A percentile compares a stretch with the other conserved stretches of the same genome.
Conservation (phyloP, 1,140 invertebrate genomes). For the Cyphomyrmex costatus region DNA sequence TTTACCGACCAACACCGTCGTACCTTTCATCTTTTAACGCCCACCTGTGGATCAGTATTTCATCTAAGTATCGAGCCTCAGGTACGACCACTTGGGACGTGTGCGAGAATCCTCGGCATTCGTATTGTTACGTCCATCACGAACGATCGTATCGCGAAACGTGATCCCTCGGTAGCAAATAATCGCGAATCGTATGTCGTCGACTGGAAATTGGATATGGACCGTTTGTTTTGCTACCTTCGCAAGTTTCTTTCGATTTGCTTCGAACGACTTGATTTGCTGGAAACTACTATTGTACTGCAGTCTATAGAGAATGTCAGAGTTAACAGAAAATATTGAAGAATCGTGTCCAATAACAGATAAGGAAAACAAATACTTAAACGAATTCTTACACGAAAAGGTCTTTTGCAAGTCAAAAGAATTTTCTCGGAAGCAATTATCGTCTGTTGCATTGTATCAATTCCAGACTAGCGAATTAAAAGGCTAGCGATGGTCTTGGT, state of each 20-base stretch:
- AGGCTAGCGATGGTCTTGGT: background rate
- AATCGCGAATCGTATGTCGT: slow-evolving; percentile 16
- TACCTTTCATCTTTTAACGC: slow-evolving; percentile 62
- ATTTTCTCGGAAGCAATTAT: slow-evolving; percentile 34
- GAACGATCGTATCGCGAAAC: slow-evolving; percentile 36
- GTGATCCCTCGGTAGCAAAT: slow-evolving; percentile 38
- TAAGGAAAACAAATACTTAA: slow-evolving; percentile 25
- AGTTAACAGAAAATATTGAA: slow-evolving; percentile 39
- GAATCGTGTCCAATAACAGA: slow-evolving; percentile 44
- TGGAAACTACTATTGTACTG: background rate
- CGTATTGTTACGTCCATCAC: slow-evolving; percentile 41
- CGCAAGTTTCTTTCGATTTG: slow-evolving; percentile 3
- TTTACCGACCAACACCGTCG: slow-evolving; percentile 33
- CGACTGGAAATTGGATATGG: background rate
- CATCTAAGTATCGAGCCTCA: slow-evolving; percentile 40
- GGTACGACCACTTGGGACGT: slow-evolving; percentile 27
- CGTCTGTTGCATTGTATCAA: slow-evolving; percentile 5
- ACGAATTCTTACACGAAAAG: slow-evolving; percentile 13
- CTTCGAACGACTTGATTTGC: background rate
- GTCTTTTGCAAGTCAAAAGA: slow-evolving; percentile 6
- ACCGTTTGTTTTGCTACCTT: background rate
- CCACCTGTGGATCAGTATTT: slow-evolving; percentile 61
- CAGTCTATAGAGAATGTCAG: background rate
- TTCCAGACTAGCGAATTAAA: slow-evolving; percentile 38
- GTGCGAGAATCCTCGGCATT: background rate